Base-by-base conservation (phyloP, 2,113 vertebrate genomes). In the Pimephales promelas region DNA sequence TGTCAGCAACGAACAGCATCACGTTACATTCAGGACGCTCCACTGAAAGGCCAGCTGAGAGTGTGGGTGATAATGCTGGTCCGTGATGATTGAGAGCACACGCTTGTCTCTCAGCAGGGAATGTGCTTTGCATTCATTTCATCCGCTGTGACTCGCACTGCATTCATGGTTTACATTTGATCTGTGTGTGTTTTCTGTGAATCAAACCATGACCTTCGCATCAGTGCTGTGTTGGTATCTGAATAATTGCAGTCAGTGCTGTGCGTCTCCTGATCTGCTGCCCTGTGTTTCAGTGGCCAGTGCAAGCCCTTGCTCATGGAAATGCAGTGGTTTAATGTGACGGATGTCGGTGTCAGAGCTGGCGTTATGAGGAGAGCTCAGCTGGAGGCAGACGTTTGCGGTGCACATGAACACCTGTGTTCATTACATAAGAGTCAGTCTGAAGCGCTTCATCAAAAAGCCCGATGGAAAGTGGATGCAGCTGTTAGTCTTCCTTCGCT, bases 401-500 rank as follows among this genome's bases (percentile, higher is more conserved):
- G 10, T 66, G 66, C 71, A 28, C 5, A 79, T 49, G 64, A 70
- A 73, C 81, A 66, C 85, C 79, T 73, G 34, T 49, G 74, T 84
- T 86, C 34, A 57, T 80, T 43, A 66, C 64, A 77, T 77, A 82
- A 87, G 86, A 70, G 76, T 70, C 80, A 61, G 76, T 70, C 80
- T 62, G 28, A 70, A 66, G 22, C 72, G 18, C 16, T 71, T 70
- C 71, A 61, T 87, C 61, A 64, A 13, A 77, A 72, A 61, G 52
- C 47, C 56, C 2, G 14, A 80, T 26, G 52, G 28, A 62, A 71
- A 87, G 78, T 77, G 61, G 72, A 54, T 87, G 59, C 86, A 87
- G 86, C 79, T 87, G 86, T 87, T 81, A 74, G 70, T 61, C 47
- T 54, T 81, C 28, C 59, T 86, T 76, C 77, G 68, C 36, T 61